A percentile compares a stretch with the other conserved stretches of the same genome.
Evolutionary conservation across 2,797 vertebrate genomes (phyloP).

Genomic region (Acanthurus lineatus): DNA sequence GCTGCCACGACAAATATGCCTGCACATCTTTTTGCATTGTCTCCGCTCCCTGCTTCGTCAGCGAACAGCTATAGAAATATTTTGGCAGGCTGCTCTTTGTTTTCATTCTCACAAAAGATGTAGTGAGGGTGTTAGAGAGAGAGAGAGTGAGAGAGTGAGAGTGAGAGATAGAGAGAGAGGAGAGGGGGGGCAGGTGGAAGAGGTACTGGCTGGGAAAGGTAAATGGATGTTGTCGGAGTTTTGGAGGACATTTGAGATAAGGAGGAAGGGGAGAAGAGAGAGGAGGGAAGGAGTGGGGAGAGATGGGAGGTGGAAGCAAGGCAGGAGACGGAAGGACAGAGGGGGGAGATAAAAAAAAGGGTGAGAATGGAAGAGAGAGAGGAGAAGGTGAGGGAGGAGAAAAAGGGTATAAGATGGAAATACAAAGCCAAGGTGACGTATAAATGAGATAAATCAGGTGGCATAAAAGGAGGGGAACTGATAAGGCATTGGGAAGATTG

Average conservation of each 20-base stretch:
- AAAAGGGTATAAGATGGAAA: neutral
- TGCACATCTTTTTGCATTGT: conserved; percentile 86
- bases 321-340: neutral
- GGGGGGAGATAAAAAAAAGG: neutral
- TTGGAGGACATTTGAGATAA: conserved; percentile 38
- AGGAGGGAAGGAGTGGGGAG: neutral
- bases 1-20: conserved; percentile 86
- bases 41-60: conserved; percentile 86
- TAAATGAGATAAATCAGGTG: conserved; percentile 34
- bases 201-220: conserved; percentile 62
- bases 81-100: conserved; percentile 88
- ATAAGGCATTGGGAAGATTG: conserved; percentile 18
- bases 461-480: conserved; percentile 1
- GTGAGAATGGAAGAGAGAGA: neutral
- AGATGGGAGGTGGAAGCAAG: neutral
- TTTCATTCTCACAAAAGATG: conserved; percentile 89
- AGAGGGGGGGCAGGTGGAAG: conserved; percentile 22
- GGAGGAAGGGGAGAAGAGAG: neutral
- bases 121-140: conserved; percentile 40
- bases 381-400: neutral
- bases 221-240: conserved; percentile 62
- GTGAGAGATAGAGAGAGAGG: neutral
- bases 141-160: too few species aligned
- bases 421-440: neutral
- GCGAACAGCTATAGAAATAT: conserved; percentile 89